Conservation (phyloP, 2,888 invertebrate species). For the Perdita meconis region DNA sequence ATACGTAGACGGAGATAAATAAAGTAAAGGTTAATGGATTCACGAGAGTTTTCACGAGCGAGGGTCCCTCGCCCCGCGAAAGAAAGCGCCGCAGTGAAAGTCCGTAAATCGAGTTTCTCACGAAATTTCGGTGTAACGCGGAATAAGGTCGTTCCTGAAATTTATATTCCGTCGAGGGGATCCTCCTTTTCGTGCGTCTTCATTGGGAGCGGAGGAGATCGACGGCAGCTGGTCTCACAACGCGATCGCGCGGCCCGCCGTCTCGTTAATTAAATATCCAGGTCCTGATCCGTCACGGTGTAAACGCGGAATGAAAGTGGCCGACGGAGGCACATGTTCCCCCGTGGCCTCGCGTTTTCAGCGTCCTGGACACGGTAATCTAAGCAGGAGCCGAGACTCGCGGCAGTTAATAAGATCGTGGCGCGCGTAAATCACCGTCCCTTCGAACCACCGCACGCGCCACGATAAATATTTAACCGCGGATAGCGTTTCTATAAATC, state of each 20-base stretch:
- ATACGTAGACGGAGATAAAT: too few relatives aligned
- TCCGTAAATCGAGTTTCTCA: conserved; percentile 24
- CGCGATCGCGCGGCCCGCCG: conserved; percentile 65
- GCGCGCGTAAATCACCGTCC: conserved; percentile 41
- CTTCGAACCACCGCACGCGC: conserved; percentile 40
- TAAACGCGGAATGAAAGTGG: conserved; percentile 52
- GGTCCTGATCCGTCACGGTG: conserved; percentile 68
- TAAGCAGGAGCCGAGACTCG: conserved; percentile 1
- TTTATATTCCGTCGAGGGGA: conserved; percentile 23
- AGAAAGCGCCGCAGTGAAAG: conserved; percentile 43
- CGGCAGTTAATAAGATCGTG: conserved; percentile 37
- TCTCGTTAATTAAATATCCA: conserved; percentile 77
- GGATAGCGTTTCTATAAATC: conserved; percentile 44
- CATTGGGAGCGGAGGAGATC: conserved; percentile 44
- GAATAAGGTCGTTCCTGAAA: conserved; percentile 15
- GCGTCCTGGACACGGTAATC: conserved; percentile 29
- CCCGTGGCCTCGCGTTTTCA: conserved; percentile 33
- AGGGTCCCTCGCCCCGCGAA: background rate
- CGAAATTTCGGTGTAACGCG: conserved; percentile 36
- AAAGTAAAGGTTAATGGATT: conserved; percentile 35
- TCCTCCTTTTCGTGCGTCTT: conserved; percentile 38
- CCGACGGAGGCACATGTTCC: conserved; percentile 15
- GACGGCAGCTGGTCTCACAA: conserved; percentile 65
- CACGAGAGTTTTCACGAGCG: background rate
- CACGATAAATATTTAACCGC: conserved; percentile 28